A percentile compares a stretch with the other conserved stretches of the same genome.
Evolutionary conservation across 2,888 invertebrate species (phyloP).

Genomic region (Cosmorhoe ocellata): DNA sequence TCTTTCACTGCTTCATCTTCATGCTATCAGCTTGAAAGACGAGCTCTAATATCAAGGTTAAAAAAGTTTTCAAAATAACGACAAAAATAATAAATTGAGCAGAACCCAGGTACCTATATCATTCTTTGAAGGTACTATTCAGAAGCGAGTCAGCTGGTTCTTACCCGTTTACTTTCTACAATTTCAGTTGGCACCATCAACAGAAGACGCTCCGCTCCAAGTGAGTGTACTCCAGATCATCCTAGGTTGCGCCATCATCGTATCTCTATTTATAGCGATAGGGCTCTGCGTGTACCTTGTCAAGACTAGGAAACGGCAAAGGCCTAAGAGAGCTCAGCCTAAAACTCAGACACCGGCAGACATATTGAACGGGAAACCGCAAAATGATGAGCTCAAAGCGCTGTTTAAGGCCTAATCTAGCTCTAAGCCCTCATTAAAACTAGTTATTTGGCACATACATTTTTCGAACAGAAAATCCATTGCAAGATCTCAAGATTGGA

Average conservation of each 20-base stretch:
- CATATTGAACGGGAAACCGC: conserved; percentile 51
- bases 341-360: conserved; percentile 65
- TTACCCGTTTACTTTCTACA: not conserved
- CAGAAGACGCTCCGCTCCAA: conserved; percentile 38
- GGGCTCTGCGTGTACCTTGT: conserved; percentile 64
- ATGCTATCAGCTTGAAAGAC: too few species aligned
- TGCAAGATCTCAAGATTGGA: too few species aligned
- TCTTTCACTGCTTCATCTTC: too few species aligned
- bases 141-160: too few species aligned
- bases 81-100: too few species aligned
- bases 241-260: conserved; percentile 58
- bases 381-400: conserved; percentile 58
- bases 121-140: too few species aligned
- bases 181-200: conserved; percentile 64
- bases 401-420: conserved; percentile 41
- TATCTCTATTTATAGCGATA: conserved; percentile 56
- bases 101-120: too few species aligned
- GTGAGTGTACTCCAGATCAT: conserved; percentile 57
- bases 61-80: too few species aligned
- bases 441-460: too few species aligned
- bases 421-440: too few species aligned
- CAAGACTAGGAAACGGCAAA: conserved; percentile 55
- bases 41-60: too few species aligned
- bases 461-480: too few species aligned
- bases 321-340: conserved; percentile 51